Evolutionary conservation across 2,113 vertebrate species (phyloP).

Genomic region (Ammodytes marinus): DNA sequence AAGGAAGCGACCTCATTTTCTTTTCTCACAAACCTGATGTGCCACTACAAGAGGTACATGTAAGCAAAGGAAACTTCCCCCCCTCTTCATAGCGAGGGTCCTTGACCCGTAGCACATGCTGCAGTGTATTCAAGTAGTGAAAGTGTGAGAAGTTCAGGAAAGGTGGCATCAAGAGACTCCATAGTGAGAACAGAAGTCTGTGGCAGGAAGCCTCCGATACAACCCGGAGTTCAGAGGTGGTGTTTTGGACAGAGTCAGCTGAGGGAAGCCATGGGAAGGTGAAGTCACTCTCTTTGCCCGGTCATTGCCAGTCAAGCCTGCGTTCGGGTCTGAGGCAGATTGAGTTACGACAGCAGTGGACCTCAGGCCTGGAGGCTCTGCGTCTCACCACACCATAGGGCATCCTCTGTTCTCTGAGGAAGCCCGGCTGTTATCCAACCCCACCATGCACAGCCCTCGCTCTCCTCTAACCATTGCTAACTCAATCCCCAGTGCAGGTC

Average conservation of each 20-base stretch:
- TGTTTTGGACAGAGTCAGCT: conserved; percentile 64
- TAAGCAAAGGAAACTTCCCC: conserved; percentile 65
- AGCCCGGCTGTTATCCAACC: conserved; percentile 71
- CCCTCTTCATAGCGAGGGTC: conserved; percentile 58
- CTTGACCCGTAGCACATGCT: conserved; percentile 65
- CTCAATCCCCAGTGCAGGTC: conserved; percentile 68
- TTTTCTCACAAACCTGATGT: conserved; percentile 61
- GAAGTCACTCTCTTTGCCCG: conserved; percentile 50
- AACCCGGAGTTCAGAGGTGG: conserved; percentile 58
- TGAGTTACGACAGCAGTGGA: conserved; percentile 66
- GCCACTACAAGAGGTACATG: conserved; percentile 42
- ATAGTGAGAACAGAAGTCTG: conserved; percentile 52
- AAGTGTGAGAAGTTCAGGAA: conserved; percentile 73
- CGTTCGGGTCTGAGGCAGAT: conserved; percentile 50
- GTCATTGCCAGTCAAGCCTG: conserved; percentile 65
- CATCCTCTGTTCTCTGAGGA: conserved; percentile 75
- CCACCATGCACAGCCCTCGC: conserved; percentile 40
- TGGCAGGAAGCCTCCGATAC: conserved; percentile 69
- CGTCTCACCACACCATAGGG: conserved; percentile 69
- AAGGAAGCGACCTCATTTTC: conserved; percentile 60
- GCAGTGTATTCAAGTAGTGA: conserved; percentile 57
- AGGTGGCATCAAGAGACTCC: conserved; percentile 57
- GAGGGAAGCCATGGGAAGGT: conserved; percentile 59
- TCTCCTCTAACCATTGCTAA: conserved; percentile 64
- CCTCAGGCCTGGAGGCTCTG: conserved; percentile 51